phyloP scores from a whole-genome alignment of 2,888 invertebrate species.

The Sisyra terminalis region DNA sequence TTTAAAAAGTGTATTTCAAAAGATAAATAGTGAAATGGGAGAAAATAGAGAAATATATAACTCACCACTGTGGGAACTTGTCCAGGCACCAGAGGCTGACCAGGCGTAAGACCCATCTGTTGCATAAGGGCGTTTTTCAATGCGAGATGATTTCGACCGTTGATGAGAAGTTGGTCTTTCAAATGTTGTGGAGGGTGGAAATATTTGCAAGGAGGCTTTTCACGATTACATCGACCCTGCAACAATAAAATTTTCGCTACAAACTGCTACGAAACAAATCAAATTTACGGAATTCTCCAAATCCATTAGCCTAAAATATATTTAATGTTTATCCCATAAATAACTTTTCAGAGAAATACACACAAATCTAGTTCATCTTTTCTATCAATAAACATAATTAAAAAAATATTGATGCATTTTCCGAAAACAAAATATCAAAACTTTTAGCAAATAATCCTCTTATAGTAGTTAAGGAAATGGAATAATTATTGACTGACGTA shows the following conservation, averaged over 20 bases:
- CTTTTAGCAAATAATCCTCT: too few relatives aligned
- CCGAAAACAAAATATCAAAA: too few relatives aligned
- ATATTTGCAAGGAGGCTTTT: slow-evolving; percentile 99
- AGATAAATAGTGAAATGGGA: neutral
- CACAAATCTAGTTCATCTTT: too few relatives aligned
- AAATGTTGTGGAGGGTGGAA: slow-evolving; percentile 99
- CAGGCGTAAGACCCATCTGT: slow-evolving; percentile 87
- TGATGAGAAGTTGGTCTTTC: slow-evolving; percentile 98
- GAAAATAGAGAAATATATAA: slow-evolving; percentile 15
- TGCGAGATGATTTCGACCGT: slow-evolving; percentile 98
- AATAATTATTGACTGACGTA: too few relatives aligned
- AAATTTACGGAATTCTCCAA: too few relatives aligned
- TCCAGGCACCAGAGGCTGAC: slow-evolving; percentile 80
- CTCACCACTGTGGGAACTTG: slow-evolving; percentile 89
- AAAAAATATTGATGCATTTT: too few relatives aligned
- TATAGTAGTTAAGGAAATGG: too few relatives aligned
- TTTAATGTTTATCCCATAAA: neutral
- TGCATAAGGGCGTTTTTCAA: slow-evolving; percentile 96
- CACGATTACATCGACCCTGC: slow-evolving; percentile 99
- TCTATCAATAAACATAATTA: too few relatives aligned
- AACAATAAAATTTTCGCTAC: slow-evolving; percentile 19
- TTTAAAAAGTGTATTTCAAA: neutral
- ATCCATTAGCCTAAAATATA: neutral
- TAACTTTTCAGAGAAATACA: neutral
- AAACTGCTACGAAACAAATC: too few relatives aligned